Evolutionary conservation across 2,797 vertebrate genomes (phyloP).

Genomic region (Halcyon chelicuti): DNA sequence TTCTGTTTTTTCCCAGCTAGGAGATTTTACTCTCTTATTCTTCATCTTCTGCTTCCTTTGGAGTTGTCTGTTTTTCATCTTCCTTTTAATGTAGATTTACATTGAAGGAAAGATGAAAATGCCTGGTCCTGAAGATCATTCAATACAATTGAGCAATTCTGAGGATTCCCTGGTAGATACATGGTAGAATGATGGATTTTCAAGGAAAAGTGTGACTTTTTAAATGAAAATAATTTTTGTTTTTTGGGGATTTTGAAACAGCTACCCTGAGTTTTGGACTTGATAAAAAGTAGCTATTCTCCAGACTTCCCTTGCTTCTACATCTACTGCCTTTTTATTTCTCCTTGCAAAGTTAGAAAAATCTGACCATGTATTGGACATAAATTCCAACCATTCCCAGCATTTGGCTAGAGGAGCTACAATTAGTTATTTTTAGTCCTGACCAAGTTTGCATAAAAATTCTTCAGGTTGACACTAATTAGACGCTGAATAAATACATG

Average conservation of each 20-base stretch:
- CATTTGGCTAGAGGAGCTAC: not conserved
- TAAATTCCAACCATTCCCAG: not conserved
- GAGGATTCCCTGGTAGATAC: not conserved
- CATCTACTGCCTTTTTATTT: not conserved
- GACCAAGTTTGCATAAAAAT: not conserved
- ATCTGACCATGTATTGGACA: not conserved
- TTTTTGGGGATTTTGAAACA: not conserved
- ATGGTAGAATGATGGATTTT: not conserved
- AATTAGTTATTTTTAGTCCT: constrained; percentile 24
- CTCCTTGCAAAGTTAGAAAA: not conserved
- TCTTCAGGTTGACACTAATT: not conserved
- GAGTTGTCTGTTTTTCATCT: not conserved
- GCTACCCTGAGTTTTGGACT: not conserved
- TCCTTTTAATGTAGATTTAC: not conserved
- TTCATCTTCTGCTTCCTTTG: not conserved
- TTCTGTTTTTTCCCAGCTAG: not conserved
- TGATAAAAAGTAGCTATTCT: not conserved
- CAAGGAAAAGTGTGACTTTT: not conserved
- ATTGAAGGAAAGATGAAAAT: not conserved
- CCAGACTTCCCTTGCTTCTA: not conserved
- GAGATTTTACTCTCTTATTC: not conserved
- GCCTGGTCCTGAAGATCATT: not conserved
- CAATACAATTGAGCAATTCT: not conserved
- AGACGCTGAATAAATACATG: not conserved
- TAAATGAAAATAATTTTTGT: not conserved